Evolutionary conservation across 2,113 vertebrate genomes (phyloP), one percentile per base, ranked within the genome.

Genomic region (Semicossyphus pulcher): DNA sequence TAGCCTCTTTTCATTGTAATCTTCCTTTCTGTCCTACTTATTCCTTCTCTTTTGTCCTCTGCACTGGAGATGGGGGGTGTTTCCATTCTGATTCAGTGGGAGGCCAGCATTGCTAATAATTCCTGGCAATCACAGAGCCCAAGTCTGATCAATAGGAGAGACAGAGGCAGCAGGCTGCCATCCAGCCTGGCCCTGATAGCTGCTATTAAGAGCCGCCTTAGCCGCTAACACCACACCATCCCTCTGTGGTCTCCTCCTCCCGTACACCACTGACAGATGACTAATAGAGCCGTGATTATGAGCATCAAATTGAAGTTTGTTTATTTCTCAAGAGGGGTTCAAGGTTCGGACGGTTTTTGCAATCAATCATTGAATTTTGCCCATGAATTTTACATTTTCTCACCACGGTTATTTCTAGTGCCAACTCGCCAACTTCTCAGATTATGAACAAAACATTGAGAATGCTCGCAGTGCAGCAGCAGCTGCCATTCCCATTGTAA

Each of bases 101-200:
- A 83, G 45, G 41, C 25, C 36, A 26, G 57, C 65, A 49, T 62
- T 36, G 76, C 66, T 83, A 86, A 85, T 88, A 86, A 88, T 88
- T 84, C 73, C 79, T 78, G 76, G 77, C 81, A 86, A 89, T 89
- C 86, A 75, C 31, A 73, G 56, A 37, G 31, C 63, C 73, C 42
- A 20, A 44, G 65, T 76, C 76, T 86, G 86, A 92, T 91, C 88
- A 75, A 92, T 91, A 80, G 60, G 59, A 82, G 76, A 84, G 83
- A 78, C 60, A 37, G 74, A 89, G 79, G 83, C 57, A 79, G 86
- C 72, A 79, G 89, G 88, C 89, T 70, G 80, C 76, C 76, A 37
- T 84, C 89, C 88, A 88, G 83, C 60, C 85, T 10, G 62, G 79
- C 47, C 72, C 80, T 64, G 84, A 89, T 80, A 83, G 86, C 88